Conservation (phyloP, 2,888 invertebrate species). For the Torymus aiolomorphi region DNA sequence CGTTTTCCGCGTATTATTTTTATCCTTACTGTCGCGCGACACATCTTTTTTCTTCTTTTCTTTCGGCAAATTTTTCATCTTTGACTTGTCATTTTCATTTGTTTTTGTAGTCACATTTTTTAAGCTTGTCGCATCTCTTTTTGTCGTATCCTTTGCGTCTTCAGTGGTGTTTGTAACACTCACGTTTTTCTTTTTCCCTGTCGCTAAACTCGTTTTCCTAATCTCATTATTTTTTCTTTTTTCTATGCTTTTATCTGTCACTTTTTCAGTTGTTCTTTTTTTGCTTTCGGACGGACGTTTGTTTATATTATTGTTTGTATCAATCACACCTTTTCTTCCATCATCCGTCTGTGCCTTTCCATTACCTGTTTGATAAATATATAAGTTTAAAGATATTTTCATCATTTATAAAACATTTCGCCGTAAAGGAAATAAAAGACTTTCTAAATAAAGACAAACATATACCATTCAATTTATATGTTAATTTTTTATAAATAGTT, state of each 20-base stretch:
- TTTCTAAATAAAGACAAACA: no score
- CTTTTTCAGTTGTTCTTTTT: not conserved
- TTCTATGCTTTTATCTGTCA: no score
- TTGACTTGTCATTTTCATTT: not conserved
- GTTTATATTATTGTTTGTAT: not conserved
- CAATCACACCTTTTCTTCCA: no score
- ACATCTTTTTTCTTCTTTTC: not conserved
- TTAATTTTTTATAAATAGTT: no score
- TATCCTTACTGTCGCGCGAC: no score
- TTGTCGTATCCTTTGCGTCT: not conserved
- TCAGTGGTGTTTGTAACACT: not conserved
- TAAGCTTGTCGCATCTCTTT: not conserved
- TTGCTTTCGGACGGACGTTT: not conserved
- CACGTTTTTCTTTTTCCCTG: not conserved
- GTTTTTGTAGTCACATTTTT: not conserved
- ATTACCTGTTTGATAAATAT: no score
- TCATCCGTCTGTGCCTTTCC: no score
- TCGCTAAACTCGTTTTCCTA: constrained; percentile 10
- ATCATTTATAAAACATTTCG: no score
- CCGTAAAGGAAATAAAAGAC: no score
- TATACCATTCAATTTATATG: no score
- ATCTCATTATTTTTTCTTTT: not conserved
- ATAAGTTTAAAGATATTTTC: no score
- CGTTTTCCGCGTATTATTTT: not conserved
- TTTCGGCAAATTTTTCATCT: not conserved